Evolutionary conservation across 2,113 vertebrate species (phyloP).

Genomic region (Misgurnus mizolepis): DNA sequence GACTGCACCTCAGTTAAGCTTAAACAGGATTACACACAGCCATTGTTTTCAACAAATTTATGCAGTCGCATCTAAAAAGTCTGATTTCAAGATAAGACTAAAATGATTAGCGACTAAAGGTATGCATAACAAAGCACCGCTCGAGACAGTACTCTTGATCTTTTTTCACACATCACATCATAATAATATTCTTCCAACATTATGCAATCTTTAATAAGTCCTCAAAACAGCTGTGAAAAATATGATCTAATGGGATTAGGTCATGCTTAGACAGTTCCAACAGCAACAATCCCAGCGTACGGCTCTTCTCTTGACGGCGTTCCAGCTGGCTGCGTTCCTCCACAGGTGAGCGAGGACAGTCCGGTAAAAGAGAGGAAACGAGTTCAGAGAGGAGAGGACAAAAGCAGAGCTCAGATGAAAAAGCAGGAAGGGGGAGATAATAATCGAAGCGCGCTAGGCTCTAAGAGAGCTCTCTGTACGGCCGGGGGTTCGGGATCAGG

Average conservation of each 20-base stretch:
- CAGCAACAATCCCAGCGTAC: not conserved
- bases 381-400: slow-evolving; percentile 11
- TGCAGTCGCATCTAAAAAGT: not conserved
- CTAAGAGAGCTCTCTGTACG: slow-evolving; percentile 33
- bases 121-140: not conserved
- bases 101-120: not conserved
- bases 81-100: not conserved
- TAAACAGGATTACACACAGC: too few species aligned
- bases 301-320: not conserved
- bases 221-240: not conserved
- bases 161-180: not conserved
- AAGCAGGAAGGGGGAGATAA: slow-evolving; percentile 50
- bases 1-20: too few species aligned
- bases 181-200: not conserved
- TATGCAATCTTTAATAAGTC: slow-evolving; percentile 4
- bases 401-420: slow-evolving; percentile 38
- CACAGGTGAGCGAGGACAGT: slow-evolving; percentile 27
- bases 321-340: not conserved
- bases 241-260: not conserved
- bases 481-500: slow-evolving; percentile 41
- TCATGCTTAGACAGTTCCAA: not conserved
- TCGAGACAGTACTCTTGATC: slow-evolving; percentile 30
- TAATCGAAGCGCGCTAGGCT: slow-evolving; percentile 43
- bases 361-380: slow-evolving; percentile 4
- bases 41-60: not conserved